Conservation (phyloP, 2,888 invertebrate genomes). For the Smittia aterrima region DNA sequence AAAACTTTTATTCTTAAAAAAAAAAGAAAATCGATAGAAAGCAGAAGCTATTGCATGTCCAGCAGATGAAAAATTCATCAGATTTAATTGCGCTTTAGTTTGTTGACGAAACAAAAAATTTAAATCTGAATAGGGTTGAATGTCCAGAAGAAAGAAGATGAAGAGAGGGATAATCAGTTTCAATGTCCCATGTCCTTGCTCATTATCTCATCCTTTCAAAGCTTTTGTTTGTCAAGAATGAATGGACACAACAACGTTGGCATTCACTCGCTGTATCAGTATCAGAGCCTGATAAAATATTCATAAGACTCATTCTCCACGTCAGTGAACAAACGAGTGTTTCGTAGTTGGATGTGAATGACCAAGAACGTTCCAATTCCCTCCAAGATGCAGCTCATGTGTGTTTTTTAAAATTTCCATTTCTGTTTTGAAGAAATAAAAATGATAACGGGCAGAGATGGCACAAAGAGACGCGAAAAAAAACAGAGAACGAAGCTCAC, state of each 20-base stretch:
- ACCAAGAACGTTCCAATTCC: conserved; percentile 20
- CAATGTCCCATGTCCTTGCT: conserved; percentile 24
- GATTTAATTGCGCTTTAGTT: conserved; percentile 30
- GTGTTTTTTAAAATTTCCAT: conserved; percentile 7
- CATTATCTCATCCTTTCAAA: conserved; percentile 12
- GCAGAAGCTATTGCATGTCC: conserved; percentile 38
- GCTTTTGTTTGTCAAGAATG: background rate
- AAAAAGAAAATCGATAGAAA: no score
- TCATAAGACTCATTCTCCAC: background rate
- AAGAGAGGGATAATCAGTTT: conserved; percentile 7
- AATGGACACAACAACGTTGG: background rate
- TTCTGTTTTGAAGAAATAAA: background rate
- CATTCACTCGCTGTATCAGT: background rate
- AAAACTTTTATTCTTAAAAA: background rate
- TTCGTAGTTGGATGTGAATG: conserved; percentile 29
- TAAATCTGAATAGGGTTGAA: conserved; percentile 23
- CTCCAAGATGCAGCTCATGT: conserved; percentile 1
- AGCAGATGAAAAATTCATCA: conserved; percentile 32
- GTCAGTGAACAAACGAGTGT: background rate
- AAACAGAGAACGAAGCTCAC: background rate
- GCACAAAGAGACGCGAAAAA: conserved; percentile 4
- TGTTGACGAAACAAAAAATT: no score
- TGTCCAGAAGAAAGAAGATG: conserved; percentile 35
- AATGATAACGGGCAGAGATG: conserved; percentile 27
- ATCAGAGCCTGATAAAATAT: conserved; percentile 26